Evolutionary conservation across 2,113 vertebrate genomes (phyloP).

Genomic region (Charadrius vociferus): DNA sequence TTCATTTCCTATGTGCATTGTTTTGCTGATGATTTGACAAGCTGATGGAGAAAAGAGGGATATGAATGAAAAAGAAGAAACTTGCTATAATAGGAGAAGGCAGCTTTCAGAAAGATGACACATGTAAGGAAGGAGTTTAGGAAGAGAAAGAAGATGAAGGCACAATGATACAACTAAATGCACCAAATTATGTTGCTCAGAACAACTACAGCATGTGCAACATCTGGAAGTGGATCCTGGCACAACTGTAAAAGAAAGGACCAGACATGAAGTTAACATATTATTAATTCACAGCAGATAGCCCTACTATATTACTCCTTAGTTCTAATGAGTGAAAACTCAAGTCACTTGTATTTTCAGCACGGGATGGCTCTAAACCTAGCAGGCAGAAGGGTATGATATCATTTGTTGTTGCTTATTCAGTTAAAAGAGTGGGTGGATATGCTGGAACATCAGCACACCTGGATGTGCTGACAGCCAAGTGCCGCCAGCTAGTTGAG

Average conservation of each 20-base stretch:
- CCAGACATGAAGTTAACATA: background rate
- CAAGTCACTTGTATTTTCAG: background rate
- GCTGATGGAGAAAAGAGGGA: background rate
- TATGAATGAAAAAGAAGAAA: background rate
- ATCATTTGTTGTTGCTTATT: constrained; percentile 23
- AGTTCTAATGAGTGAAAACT: background rate
- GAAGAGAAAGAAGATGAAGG: background rate
- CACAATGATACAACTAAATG: background rate
- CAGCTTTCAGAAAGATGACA: background rate
- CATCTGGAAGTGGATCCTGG: background rate
- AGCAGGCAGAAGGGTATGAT: background rate
- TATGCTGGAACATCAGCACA: constrained; percentile 24
- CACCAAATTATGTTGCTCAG: background rate
- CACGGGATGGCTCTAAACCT: background rate
- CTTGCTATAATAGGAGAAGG: background rate
- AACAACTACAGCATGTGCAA: background rate
- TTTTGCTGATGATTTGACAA: background rate
- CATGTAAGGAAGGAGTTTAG: background rate
- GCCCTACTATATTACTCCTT: background rate
- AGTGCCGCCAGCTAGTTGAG: constrained; percentile 3
- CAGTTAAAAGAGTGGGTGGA: constrained; percentile 11
- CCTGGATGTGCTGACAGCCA: constrained; percentile 12
- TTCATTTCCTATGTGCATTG: background rate
- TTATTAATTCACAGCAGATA: background rate
- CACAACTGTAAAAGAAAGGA: background rate